Base-by-base conservation (phyloP, 2,113 vertebrate genomes). In the Trochalopteron elliotii region DNA sequence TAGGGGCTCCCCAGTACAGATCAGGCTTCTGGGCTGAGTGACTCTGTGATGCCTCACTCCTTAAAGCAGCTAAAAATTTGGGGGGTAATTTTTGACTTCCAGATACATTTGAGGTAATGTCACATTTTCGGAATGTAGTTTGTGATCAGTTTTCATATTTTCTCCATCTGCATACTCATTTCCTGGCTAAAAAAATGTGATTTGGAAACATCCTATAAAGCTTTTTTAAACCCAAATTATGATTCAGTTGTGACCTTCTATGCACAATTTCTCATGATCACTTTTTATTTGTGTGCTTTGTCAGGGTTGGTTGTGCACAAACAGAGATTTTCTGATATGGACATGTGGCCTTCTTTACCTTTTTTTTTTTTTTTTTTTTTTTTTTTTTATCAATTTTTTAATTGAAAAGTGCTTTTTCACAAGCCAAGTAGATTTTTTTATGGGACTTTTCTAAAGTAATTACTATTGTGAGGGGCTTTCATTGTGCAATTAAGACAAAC, bases 401-500 rank as follows among this genome's bases (percentile, higher is more conserved):
- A 75, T 47, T 33, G 42, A 12, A 89, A 39, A 35, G 11, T 72
- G 39, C 22, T 85, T 95, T 92, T 71, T 87, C 57, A 42, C 60
- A 59, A 89, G 61, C 68, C n/a, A 78, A 56, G 21, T 67, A 74
- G 76, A 28, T 91, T 67, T 90, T 53, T 92, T 87, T 39, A 37
- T 57, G 68, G 53, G 89, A 76, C 56, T 90, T 93, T 93, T 79
- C 69, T n/a, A 45, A 68, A 81, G 37, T 61, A 72, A 83, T 91
- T 55, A 76, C 55, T n/a, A 11, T 67, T 65, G 72, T 61, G 47
- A 84, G 76, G 84, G 60, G 56, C 69, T 93, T 94, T 95, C 89
- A 47, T 52, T 49, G 53, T 52, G 74, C 95, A 94, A 74, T 92
- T 87, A 85, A 90, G 93, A 96, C 90, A 95, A 97, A 97, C 52